phyloP scores from a whole-genome alignment of 1,140 invertebrate species.

The Halictus rubicundus region DNA sequence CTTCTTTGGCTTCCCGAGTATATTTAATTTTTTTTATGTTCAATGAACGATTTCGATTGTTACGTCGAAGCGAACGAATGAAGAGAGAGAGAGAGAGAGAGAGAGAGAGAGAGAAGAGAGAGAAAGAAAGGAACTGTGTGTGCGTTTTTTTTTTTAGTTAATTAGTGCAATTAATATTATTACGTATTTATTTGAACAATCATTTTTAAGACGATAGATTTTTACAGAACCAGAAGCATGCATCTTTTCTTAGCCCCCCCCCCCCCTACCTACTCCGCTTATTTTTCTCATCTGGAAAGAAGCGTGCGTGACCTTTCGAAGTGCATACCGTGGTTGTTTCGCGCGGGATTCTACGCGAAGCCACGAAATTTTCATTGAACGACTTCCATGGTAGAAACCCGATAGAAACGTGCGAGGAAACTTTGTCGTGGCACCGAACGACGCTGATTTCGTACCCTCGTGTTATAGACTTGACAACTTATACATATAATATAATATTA shows the following conservation, averaged over 20 bases:
- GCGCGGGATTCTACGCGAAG: not conserved
- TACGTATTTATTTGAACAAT: conserved; percentile 33
- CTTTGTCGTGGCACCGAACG: conserved; percentile 29
- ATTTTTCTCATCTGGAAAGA: not conserved
- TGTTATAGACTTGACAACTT: conserved; percentile 61
- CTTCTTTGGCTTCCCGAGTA: conserved; percentile 7
- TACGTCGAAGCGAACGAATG: not conserved
- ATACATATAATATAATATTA: conserved; percentile 62
- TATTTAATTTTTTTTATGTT: not conserved
- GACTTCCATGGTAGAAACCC: too few relatives aligned
- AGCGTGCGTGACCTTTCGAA: not conserved
- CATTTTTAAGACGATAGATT: conserved; percentile 17
- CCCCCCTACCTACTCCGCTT: not conserved
- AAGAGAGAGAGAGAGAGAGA: not conserved
- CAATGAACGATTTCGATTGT: not conserved
- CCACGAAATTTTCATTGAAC: conserved; percentile 3
- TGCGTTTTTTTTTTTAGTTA: conserved; percentile 11
- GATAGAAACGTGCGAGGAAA: not conserved
- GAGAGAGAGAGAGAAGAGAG: not conserved
- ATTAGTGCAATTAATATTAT: conserved; percentile 38
- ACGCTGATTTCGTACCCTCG: conserved; percentile 44
- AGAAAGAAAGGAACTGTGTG: not conserved
- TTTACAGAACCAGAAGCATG: not conserved
- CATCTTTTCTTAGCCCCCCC: not conserved
- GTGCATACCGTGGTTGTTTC: not conserved